phyloP scores from a whole-genome alignment of 2,113 vertebrate genomes.

The Cacatua alba region DNA sequence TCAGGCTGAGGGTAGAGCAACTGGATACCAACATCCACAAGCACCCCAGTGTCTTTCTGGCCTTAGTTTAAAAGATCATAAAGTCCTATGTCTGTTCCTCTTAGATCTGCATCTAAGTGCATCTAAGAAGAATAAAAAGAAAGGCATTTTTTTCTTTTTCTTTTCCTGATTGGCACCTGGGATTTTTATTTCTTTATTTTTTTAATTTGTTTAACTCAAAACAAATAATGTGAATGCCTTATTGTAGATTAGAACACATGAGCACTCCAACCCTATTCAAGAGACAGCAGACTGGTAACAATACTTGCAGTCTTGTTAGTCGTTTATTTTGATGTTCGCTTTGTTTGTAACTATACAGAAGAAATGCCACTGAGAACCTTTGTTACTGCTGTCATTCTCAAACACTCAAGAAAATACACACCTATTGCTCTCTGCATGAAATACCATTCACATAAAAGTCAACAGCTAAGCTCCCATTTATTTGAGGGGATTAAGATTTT shows the following conservation, averaged over 20 bases:
- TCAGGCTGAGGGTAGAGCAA: neutral
- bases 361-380: neutral
- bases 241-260: neutral
- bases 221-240: neutral
- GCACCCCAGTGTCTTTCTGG: neutral
- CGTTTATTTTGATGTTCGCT: neutral
- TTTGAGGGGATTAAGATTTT: neutral
- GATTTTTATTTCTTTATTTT: neutral
- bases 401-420: neutral
- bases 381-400: neutral
- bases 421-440: neutral
- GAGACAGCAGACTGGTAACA: neutral
- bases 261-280: neutral
- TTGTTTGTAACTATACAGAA: neutral
- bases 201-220: neutral
- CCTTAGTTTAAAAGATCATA: neutral
- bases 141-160: neutral
- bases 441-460: neutral
- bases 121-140: neutral
- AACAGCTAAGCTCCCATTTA: neutral
- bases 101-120: neutral
- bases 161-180: neutral
- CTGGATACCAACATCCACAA: neutral
- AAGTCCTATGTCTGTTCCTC: neutral
- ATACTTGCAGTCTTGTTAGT: neutral